phyloP scores from a whole-genome alignment of 2,888 invertebrate species.

The Hydrotaea diabolus region DNA sequence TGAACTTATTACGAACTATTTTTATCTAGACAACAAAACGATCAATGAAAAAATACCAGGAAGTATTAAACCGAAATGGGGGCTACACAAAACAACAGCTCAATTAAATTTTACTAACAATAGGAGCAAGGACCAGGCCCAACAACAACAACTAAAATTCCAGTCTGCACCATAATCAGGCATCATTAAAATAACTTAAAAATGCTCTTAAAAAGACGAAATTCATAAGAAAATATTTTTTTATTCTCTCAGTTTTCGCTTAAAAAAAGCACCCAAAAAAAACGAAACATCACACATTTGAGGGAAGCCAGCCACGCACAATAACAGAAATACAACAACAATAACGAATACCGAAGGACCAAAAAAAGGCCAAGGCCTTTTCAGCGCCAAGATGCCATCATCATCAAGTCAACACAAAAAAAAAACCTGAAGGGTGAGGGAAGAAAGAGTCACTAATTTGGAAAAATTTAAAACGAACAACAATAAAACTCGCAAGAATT shows the following conservation, averaged over 20 bases:
- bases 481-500: slow-evolving; percentile 1
- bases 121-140: neutral
- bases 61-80: slow-evolving; percentile 48
- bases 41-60: slow-evolving; percentile 41
- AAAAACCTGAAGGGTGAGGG: slow-evolving; percentile 21
- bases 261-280: too few species aligned
- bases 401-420: slow-evolving; percentile 13
- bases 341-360: neutral
- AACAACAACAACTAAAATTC: slow-evolving; percentile 34
- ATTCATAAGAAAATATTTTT: slow-evolving; percentile 21
- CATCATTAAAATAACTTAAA: slow-evolving; percentile 57
- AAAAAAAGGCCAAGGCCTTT: slow-evolving; percentile 41
- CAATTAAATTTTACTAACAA: slow-evolving; percentile 49
- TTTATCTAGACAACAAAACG: slow-evolving; percentile 14
- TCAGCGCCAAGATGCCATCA: neutral
- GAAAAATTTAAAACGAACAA: slow-evolving; percentile 45
- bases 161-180: slow-evolving; percentile 57
- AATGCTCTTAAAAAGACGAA: slow-evolving; percentile 50
- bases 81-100: slow-evolving; percentile 38
- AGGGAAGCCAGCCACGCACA: slow-evolving; percentile 21
- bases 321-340: slow-evolving; percentile 24
- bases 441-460: slow-evolving; percentile 51
- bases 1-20: neutral
- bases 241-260: neutral
- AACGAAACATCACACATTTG: slow-evolving; percentile 10